These are phyloP conservation scores for Dryobota labecula DNA, from an alignment of 2,888 invertebrate species.

Conservation along the genomic window DNA sequence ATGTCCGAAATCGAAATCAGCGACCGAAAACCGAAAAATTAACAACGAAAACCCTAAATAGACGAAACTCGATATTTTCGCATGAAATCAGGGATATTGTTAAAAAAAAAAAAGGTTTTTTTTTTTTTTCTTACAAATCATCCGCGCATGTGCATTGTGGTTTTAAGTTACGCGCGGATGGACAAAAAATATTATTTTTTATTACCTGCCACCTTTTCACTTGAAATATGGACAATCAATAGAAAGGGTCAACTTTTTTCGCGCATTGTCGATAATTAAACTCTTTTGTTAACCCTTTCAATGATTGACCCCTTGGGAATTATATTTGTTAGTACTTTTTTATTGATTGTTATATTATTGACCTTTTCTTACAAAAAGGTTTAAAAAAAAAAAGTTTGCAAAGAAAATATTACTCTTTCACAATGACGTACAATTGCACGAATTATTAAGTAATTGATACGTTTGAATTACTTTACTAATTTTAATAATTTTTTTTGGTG, in stretches of 20 bases:
- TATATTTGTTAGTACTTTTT: constrained; percentile 34
- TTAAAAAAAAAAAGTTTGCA: background rate
- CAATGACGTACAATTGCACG: constrained; percentile 6
- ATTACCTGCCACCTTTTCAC: constrained; percentile 76
- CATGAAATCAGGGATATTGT: constrained; percentile 86
- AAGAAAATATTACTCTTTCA: constrained; percentile 17
- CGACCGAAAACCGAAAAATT: constrained; percentile 77
- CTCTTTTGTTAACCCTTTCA: constrained; percentile 79
- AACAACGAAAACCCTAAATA: constrained; percentile 64
- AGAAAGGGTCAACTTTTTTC: constrained; percentile 85
- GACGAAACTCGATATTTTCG: constrained; percentile 88
- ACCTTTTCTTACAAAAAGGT: constrained; percentile 50
- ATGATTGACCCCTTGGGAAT: constrained; percentile 69
- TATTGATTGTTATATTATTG: constrained; percentile 60
- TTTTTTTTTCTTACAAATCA: constrained; percentile 83
- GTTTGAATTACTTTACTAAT: background rate
- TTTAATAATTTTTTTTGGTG: background rate
- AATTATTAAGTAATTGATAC: constrained; percentile 12
- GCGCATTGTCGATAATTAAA: constrained; percentile 74
- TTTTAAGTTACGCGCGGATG: constrained; percentile 81
- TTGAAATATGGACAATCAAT: constrained; percentile 82
- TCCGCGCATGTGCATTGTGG: constrained; percentile 83
- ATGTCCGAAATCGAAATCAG: constrained; percentile 81
- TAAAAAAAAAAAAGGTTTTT: constrained; percentile 72
- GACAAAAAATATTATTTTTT: constrained; percentile 75